Base-by-base conservation (phyloP, 2,797 vertebrate species). In the Cynodonichthys magdalenae region DNA sequence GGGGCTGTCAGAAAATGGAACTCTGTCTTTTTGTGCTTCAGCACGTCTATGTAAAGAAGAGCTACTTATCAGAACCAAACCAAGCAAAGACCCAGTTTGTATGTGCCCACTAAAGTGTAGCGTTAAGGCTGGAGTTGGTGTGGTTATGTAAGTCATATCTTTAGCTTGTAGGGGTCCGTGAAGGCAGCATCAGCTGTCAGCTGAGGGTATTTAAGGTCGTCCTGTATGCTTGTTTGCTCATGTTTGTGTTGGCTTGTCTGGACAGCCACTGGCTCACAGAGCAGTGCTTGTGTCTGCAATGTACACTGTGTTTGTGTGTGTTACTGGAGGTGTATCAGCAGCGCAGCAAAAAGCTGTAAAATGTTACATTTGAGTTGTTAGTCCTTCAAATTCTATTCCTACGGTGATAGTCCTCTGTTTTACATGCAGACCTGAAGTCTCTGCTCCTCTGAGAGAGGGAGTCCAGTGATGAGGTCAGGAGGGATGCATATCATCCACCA, bases 131-230 rank as follows among this genome's bases (percentile, higher is more conserved):
- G 2, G 5, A 10, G 29, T 69, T 24, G 6, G 8, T 36, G 10
- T 39, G 12, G 36, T 39, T 12, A 39, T 12, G 11, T 14, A 15
- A 29, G 11, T 53, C 47, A 29, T 36, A 24, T 66, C 65, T 55
- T 49, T 12, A 39, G 50, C 9, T 29, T 53, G 20, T 2, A 46
- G 42, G 45, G 59, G 56, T 28, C 41, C 39, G 0, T 74, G 74
- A 86, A 81, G 56, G 72, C 80, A 77, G 75, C 57, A 67, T 62
- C 36, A 42, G 39, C 48, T 57, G 51, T 55, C 48, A 59, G 69
- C 53, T 69, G 70, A 71, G 87, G 75, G 60, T 73, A 70, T 89
- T 71, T 85, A 65, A 84, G 79, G 84, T 87, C 75, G 55, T 66
- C 15, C 58, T n/a, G 54, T 54, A 68, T 67, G 61, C 59, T 63